These are phyloP conservation scores for Adineta ricciae DNA, from an alignment of 2,888 invertebrate genomes.

Conservation along the genomic window DNA sequence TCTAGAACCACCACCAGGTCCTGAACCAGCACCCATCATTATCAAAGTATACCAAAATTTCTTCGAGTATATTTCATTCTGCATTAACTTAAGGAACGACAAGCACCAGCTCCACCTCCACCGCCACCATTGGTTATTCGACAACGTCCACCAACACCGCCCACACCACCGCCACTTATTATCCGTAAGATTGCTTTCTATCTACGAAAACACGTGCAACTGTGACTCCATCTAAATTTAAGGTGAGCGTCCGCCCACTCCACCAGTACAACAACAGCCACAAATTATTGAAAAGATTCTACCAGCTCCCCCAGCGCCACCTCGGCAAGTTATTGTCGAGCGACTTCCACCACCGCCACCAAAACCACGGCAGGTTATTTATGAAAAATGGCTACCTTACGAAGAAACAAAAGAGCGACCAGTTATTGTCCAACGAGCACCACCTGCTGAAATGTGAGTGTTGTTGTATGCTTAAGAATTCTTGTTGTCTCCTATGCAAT, in stretches of 20 bases:
- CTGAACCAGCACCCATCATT: slow-evolving; percentile 15
- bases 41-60: not conserved
- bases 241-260: slow-evolving; percentile 10
- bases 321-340: slow-evolving; percentile 5
- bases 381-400: slow-evolving; percentile 22
- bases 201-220: no score
- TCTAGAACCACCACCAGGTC: not conserved
- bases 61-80: not conserved
- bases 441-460: not conserved
- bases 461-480: not conserved
- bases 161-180: not conserved
- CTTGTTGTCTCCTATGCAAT: not conserved
- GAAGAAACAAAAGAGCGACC: slow-evolving; percentile 4
- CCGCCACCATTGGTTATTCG: not conserved
- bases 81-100: not conserved
- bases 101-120: slow-evolving; percentile 7
- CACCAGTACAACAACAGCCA: slow-evolving; percentile 1
- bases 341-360: not conserved
- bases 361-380: slow-evolving; percentile 11
- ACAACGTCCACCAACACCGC: slow-evolving; percentile 3
- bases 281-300: slow-evolving; percentile 12
- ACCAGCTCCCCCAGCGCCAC: not conserved
- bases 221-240: not conserved
- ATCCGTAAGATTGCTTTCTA: not conserved
- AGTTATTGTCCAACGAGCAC: not conserved